These are phyloP conservation scores for Mesoclemmys tuberculata DNA, from an alignment of 2,113 vertebrate species.

Conservation along the genomic window DNA sequence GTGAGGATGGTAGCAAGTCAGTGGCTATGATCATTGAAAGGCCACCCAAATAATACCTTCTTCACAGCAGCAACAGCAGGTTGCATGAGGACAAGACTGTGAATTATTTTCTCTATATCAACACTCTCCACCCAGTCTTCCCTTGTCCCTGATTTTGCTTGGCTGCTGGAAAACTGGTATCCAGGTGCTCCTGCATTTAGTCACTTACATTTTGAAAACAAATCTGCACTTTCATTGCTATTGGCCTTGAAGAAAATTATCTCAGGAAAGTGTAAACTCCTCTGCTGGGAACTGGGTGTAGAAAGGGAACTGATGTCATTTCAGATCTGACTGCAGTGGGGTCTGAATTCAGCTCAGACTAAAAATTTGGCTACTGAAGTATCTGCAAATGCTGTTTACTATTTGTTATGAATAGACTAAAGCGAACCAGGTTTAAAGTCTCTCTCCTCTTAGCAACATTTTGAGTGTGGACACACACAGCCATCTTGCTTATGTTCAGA, in stretches of 20 bases:
- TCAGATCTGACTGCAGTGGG: background rate
- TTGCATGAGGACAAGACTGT: background rate
- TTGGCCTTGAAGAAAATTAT: background rate
- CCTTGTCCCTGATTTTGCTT: fast-evolving
- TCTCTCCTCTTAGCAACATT: background rate
- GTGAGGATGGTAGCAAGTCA: background rate
- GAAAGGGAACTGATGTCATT: background rate
- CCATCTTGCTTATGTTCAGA: background rate
- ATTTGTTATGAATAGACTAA: background rate
- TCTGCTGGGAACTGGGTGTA: background rate
- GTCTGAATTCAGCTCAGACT: background rate
- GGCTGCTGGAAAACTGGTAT: background rate
- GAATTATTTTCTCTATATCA: background rate
- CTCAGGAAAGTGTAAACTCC: background rate
- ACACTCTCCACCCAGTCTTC: background rate
- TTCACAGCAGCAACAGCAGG: background rate
- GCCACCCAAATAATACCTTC: background rate
- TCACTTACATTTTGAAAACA: background rate
- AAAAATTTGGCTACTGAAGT: background rate
- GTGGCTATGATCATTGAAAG: background rate
- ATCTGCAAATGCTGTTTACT: background rate
- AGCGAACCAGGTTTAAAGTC: background rate
- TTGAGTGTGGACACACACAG: background rate
- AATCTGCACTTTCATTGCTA: background rate
- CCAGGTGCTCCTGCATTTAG: background rate